phyloP scores from a whole-genome alignment of 2,797 vertebrate genomes.

The Pitangus sulphuratus region DNA sequence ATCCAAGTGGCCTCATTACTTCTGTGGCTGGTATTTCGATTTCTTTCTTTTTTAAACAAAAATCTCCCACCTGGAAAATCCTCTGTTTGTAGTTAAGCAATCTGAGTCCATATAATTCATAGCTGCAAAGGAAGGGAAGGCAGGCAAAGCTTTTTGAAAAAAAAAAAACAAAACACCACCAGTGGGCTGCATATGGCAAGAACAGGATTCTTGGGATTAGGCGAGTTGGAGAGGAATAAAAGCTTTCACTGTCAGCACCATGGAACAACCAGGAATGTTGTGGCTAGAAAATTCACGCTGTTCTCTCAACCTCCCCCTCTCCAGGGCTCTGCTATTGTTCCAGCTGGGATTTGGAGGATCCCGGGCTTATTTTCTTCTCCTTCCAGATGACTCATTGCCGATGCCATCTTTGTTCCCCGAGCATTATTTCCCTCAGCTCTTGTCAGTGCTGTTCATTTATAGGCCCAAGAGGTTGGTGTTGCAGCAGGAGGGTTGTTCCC shows the following conservation, averaged over 20 bases:
- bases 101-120: slow-evolving; percentile 51
- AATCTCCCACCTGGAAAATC: slow-evolving; percentile 69
- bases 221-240: slow-evolving; percentile 40
- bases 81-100: slow-evolving; percentile 67
- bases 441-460: accelerated
- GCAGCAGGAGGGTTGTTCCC: neutral
- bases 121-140: slow-evolving; percentile 52
- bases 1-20: slow-evolving; percentile 10
- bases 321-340: slow-evolving; percentile 48
- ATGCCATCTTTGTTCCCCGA: neutral
- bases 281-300: slow-evolving; percentile 49
- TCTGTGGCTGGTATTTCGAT: slow-evolving; percentile 26
- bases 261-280: slow-evolving; percentile 57
- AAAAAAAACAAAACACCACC: neutral
- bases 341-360: slow-evolving; percentile 34
- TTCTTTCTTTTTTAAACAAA: slow-evolving; percentile 48
- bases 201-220: slow-evolving; percentile 63
- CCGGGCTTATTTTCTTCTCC: neutral
- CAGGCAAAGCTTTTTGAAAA: neutral
- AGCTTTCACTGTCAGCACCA: slow-evolving; percentile 49
- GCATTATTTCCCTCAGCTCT: neutral
- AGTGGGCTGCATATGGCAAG: slow-evolving; percentile 45
- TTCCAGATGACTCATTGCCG: neutral
- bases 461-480: accelerated
- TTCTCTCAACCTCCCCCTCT: slow-evolving; percentile 36